Base-by-base conservation (phyloP, 2,888 invertebrate species). In the Aradus depressus region DNA sequence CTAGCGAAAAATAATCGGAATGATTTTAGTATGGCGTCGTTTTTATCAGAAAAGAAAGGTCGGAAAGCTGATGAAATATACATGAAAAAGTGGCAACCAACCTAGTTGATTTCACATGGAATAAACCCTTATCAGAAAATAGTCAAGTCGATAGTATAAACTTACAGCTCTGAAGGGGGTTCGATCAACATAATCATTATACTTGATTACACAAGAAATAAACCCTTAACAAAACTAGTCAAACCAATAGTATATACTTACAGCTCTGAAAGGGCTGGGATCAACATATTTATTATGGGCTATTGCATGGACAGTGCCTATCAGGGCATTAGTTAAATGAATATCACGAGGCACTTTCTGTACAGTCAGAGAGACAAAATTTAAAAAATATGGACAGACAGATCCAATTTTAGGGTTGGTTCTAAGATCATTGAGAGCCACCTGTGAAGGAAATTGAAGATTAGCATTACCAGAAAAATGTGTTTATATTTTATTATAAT, bases 181-280 rank as follows among this genome's bases (percentile, higher is more conserved):
- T n/a, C n/a, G n/a, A n/a, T n/a, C n/a, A n/a, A n/a, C n/a, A n/a
- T n/a, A n/a, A n/a, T n/a, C n/a, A n/a, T n/a, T n/a, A n/a, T n/a
- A n/a, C n/a, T n/a, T n/a, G n/a, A n/a, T 45, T 14, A 28, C 5
- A 10, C 18, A 44, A 28, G n/a, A 44, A n/a, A 10, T 8, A 44
- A 5, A 8, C 21, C 6, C 5, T 12, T 12, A 5, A 37, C 32
- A 35, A 8, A 18, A 12, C 32, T 28, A 18, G 8, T 22, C 28
- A 21, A 42, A 43, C n/a, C 26, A 44, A 22, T 18, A 14, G 2
- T 21, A 4, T 16, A 31, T 31, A 32, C 43, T 58, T 48, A 58
- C 60, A 6, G 60, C 58, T 28, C 53, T 44, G 42, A 58, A 58
- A 41, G 58, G 57, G 51, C 58, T 60, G 14, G 58, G 58, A 34